A percentile compares a stretch with the other conserved stretches of the same genome.
Conservation (phyloP, 1,140 invertebrate genomes). For the Phenacoccus solenopsis region DNA sequence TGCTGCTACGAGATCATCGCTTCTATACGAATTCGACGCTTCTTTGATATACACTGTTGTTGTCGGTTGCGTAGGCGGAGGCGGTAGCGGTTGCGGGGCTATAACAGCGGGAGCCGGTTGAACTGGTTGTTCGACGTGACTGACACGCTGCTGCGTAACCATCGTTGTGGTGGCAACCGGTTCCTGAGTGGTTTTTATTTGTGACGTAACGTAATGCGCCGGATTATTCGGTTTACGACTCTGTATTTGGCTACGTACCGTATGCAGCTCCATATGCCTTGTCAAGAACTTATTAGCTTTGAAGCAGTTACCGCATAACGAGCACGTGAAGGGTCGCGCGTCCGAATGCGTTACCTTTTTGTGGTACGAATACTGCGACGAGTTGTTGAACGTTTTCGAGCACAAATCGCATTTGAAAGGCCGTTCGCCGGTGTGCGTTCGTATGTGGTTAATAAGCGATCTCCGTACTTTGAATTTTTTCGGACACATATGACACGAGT, state of each 20-base stretch:
- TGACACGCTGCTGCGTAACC: background rate
- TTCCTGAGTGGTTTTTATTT: background rate
- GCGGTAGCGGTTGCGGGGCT: background rate
- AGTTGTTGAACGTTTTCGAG: constrained; percentile 22
- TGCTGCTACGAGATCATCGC: background rate
- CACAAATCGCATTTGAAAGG: constrained; percentile 42
- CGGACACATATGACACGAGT: constrained; percentile 15
- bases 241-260: background rate
- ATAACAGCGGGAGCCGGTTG: background rate
- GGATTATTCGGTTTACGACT: background rate
- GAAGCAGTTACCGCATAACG: constrained; percentile 19
- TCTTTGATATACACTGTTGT: background rate
- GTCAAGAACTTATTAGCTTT: constrained; percentile 7
- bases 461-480: constrained; percentile 19
- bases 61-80: background rate
- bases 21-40: background rate
- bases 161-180: background rate
- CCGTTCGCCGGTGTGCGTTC: constrained; percentile 55
- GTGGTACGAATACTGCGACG: constrained; percentile 21
- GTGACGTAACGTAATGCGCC: background rate
- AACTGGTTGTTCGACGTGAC: background rate
- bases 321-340: constrained; percentile 21
- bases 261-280: background rate
- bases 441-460: constrained; percentile 37
- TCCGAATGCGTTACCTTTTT: constrained; percentile 22